Evolutionary conservation across 2,888 invertebrate species (phyloP), one percentile per base, ranked within the genome.

Genomic region (Lomographa bimaculata): DNA sequence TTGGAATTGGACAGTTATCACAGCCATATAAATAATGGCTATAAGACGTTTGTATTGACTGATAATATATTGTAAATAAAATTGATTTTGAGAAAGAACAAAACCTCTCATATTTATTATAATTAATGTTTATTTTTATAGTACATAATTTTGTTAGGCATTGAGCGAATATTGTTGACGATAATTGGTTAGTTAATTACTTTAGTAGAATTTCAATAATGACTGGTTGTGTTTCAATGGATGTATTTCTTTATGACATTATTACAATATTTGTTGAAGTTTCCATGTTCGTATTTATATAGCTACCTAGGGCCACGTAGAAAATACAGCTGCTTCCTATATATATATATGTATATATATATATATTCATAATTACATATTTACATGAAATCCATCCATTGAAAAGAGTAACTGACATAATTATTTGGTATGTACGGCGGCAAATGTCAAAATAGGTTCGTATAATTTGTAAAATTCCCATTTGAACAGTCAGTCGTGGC

Each of bases 61-160:
- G 84, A 85, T 81, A 71, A 56, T 59, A 60, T 40, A 74, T 70
- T 85, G 82, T 83, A 82, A 64, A 84, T 85, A 82, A 58, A 59
- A 71, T 74, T 71, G 67, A 76, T 76, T 75, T 79, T 75, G 76
- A 74, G 72, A 79, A 79, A 64, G 80, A 83, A 82, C 82, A 83
- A 84, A 32, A 67, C 63, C 50, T 83, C 81, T 83, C 79, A 79
- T 84, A 84, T 84, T 83, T 84, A 82, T 83, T 82, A 72, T 66
- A 70, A 72, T 54, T 63, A 61, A 54, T 50, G 60, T 64, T 64
- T 68, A 66, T 69, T 70, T 66, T 68, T 65, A 57, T 75, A 76
- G 71, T 68, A 57, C 32, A 27, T 37, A 66, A 57, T 66, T 70
- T 67, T 71, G 75, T 75, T 83, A 70, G 30, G 66, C 60, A 65